These are phyloP conservation scores for Thunnus albacares DNA, from an alignment of 2,797 vertebrate genomes.

Conservation along the genomic window DNA sequence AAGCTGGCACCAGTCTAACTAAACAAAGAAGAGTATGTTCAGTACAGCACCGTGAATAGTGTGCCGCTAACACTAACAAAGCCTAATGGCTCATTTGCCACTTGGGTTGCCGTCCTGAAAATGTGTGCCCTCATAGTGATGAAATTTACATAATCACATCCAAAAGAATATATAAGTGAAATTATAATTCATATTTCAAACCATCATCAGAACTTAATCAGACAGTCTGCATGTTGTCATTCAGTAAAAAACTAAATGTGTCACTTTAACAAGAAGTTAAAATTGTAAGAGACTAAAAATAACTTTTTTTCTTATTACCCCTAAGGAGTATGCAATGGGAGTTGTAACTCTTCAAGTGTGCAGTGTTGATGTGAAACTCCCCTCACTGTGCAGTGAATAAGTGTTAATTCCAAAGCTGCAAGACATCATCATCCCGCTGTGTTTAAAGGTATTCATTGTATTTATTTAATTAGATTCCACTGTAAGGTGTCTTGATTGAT, in stretches of 20 bases:
- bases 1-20: not conserved
- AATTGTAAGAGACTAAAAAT: conserved; percentile 48
- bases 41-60: not conserved
- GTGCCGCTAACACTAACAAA: not conserved
- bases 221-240: conserved; percentile 22
- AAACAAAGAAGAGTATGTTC: not conserved
- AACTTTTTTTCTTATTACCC: conserved; percentile 21
- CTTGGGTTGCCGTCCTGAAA: not conserved
- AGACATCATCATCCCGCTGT: conserved; percentile 55
- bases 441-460: conserved; percentile 48
- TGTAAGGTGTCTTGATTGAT: conserved; percentile 55
- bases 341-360: conserved; percentile 34
- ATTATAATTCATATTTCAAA: conserved; percentile 7
- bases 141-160: not conserved
- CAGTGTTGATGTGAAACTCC: conserved; percentile 42
- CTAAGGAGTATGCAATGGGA: conserved; percentile 10
- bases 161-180: not conserved
- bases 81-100: not conserved
- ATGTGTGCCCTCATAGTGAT: not conserved
- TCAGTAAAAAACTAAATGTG: conserved; percentile 26
- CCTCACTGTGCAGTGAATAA: conserved; percentile 56
- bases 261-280: conserved; percentile 15
- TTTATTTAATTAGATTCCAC: conserved; percentile 67
- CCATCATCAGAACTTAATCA: conserved; percentile 11
- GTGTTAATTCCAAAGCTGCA: conserved; percentile 70